A percentile compares a stretch with the other conserved stretches of the same genome.
Conservation (phyloP, 2,113 vertebrate genomes). For the Natator depressus region DNA sequence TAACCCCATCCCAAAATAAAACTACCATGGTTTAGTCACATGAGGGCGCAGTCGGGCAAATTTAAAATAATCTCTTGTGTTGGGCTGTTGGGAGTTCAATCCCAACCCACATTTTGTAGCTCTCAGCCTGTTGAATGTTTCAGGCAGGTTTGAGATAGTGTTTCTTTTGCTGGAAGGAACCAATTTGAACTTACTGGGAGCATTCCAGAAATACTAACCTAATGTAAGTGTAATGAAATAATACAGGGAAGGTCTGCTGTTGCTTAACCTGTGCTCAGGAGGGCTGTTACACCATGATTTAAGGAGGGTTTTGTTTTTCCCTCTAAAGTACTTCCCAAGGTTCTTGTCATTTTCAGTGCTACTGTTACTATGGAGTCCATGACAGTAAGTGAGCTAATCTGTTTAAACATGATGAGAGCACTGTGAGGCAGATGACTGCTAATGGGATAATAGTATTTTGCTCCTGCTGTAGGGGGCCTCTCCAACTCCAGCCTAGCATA, state of each 20-base stretch:
- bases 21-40: background rate
- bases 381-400: accelerated
- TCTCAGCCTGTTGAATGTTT: background rate
- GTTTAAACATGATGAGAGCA: background rate
- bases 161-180: background rate
- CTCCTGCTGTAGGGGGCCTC: background rate
- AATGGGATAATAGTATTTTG: accelerated
- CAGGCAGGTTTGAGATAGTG: background rate
- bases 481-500: background rate
- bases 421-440: background rate
- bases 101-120: background rate
- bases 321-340: background rate
- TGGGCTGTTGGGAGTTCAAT: background rate
- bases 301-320: background rate
- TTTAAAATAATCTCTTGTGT: background rate
- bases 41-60: slow-evolving; percentile 49
- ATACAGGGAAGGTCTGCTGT: background rate
- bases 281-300: background rate
- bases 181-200: accelerated
- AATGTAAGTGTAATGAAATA: accelerated
- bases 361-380: accelerated
- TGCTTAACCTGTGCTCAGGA: background rate
- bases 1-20: background rate
- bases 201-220: accelerated
- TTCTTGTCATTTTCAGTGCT: background rate